A percentile compares a stretch with the other conserved stretches of the same genome.
Evolutionary conservation across 2,113 vertebrate species (phyloP).

Genomic region (Colius striatus): DNA sequence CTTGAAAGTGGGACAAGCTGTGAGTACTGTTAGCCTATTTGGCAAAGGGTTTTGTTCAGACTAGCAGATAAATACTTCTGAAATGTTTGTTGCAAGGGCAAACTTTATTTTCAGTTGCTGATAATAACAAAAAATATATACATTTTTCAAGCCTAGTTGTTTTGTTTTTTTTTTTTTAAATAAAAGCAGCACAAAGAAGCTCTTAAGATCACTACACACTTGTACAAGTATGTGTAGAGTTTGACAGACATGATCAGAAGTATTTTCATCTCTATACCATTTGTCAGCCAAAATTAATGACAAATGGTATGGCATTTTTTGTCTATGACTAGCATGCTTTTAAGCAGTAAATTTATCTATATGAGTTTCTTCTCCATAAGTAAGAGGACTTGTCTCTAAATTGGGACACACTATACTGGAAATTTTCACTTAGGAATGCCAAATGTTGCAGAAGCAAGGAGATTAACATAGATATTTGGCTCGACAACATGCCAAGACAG

Average conservation of each 20-base stretch:
- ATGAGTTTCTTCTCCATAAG: not conserved
- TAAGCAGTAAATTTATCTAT: constrained; percentile 30
- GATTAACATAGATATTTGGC: not conserved
- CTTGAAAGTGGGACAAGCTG: not conserved
- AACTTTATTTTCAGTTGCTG: not conserved
- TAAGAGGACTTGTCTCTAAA: not conserved
- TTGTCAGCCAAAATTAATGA: not conserved
- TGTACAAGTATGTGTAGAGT: not conserved
- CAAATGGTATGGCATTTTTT: constrained; percentile 20
- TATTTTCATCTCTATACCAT: not conserved
- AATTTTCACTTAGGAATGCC: constrained; percentile 17
- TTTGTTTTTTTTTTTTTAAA: not conserved
- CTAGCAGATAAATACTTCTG: not conserved
- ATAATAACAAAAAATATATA: not conserved
- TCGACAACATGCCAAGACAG: not conserved
- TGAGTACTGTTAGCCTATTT: not conserved
- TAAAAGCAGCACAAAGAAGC: not conserved
- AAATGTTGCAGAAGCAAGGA: not conserved
- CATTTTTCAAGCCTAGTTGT: not conserved
- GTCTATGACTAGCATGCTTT: not conserved
- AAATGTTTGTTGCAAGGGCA: not conserved
- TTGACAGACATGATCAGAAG: not conserved
- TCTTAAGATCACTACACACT: not conserved
- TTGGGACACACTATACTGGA: not conserved
- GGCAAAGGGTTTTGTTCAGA: not conserved